Percentiles rank a stretch among this genome's conserved stretches.
Evolutionary conservation across 2,888 invertebrate species (phyloP).

Genomic region (Lasioglossum villosulum): DNA sequence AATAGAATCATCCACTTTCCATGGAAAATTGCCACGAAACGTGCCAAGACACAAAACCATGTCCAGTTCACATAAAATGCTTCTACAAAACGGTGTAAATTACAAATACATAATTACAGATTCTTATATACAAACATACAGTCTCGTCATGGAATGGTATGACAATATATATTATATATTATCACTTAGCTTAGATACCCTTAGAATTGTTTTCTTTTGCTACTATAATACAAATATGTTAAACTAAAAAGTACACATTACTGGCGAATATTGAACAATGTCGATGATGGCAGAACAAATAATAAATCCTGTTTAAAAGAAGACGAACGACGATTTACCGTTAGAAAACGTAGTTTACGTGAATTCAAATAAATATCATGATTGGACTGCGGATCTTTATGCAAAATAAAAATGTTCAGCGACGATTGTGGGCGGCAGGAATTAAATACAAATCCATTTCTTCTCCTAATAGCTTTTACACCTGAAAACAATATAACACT

Average conservation of each 20-base stretch:
- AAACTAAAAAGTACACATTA: constrained; percentile 52
- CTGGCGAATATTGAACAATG: constrained; percentile 43
- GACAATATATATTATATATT: constrained; percentile 66
- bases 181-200: constrained; percentile 65
- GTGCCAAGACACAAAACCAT: constrained; percentile 64
- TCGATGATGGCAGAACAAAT: constrained; percentile 22
- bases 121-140: constrained; percentile 80
- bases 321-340: background rate
- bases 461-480: too few relatives aligned
- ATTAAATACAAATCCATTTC: too few relatives aligned
- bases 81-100: constrained; percentile 72
- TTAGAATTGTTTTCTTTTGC: constrained; percentile 51
- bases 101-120: constrained; percentile 73
- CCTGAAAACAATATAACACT: too few relatives aligned
- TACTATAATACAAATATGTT: constrained; percentile 63
- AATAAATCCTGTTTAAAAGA: constrained; percentile 11
- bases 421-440: too few relatives aligned
- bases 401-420: too few relatives aligned
- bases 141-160: constrained; percentile 81
- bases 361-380: constrained; percentile 11
- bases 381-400: too few relatives aligned
- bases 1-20: constrained; percentile 44
- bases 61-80: constrained; percentile 67
- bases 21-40: constrained; percentile 53
- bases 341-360: constrained; percentile 16